Evolutionary conservation across 2,797 vertebrate genomes (phyloP).

Genomic region (Pangasius krempfi): DNA sequence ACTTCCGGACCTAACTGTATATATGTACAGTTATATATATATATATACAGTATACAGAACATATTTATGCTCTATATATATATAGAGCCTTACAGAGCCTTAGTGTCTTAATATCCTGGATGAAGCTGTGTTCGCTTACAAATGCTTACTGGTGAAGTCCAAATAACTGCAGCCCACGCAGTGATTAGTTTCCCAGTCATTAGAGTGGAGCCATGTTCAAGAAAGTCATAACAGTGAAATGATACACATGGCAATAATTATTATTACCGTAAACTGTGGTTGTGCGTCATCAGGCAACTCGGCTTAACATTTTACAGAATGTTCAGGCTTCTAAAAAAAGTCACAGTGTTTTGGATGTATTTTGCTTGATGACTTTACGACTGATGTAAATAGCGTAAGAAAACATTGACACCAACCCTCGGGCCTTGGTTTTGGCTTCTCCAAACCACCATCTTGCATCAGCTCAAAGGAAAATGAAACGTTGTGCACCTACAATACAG

Average conservation of each 20-base stretch:
- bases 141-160: constrained; percentile 19
- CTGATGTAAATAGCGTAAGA: not conserved
- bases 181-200: constrained; percentile 36
- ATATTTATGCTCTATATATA: too few relatives aligned
- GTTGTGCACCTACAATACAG: constrained; percentile 78
- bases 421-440: constrained; percentile 86
- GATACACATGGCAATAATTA: constrained; percentile 36
- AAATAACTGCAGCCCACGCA: not conserved
- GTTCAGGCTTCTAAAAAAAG: constrained; percentile 10
- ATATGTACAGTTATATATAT: too few relatives aligned
- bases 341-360: not conserved
- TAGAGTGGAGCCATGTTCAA: constrained; percentile 24
- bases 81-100: too few relatives aligned
- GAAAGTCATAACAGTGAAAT: constrained; percentile 13
- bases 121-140: not conserved
- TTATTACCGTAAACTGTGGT: constrained; percentile 24
- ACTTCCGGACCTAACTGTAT: too few relatives aligned
- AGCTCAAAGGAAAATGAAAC: constrained; percentile 87
- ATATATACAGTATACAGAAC: too few relatives aligned
- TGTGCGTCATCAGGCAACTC: constrained; percentile 13
- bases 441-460: constrained; percentile 86
- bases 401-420: constrained; percentile 73
- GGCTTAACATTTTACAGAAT: constrained; percentile 15
- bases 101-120: not conserved
- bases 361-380: not conserved